phyloP scores from a whole-genome alignment of 1,140 invertebrate genomes.

The Spodoptera frugiperda region DNA sequence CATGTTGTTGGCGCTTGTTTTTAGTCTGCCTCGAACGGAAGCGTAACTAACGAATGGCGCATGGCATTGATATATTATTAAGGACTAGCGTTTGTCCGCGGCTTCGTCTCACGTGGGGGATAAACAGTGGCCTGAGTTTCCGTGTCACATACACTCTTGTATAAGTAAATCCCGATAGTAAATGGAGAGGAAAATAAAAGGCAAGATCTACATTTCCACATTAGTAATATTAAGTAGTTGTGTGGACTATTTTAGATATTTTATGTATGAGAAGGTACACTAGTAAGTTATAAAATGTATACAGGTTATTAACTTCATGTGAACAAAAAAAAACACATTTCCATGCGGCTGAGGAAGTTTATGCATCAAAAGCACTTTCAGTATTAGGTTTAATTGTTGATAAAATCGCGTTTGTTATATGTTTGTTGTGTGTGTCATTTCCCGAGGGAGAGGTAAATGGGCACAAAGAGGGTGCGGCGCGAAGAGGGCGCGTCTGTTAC shows the following conservation, averaged over 20 bases:
- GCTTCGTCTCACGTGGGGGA: neutral
- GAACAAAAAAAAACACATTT: no score
- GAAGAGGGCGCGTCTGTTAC: conserved; percentile 26
- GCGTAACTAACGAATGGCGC: neutral
- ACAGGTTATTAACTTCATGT: no score
- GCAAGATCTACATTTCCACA: no score
- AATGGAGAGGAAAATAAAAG: no score
- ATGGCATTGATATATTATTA: conserved; percentile 26
- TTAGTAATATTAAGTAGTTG: no score
- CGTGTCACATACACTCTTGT: neutral
- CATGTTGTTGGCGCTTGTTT: conserved; percentile 20
- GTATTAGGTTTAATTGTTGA: conserved; percentile 30
- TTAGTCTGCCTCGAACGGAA: conserved; percentile 20
- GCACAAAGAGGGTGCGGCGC: conserved; percentile 31
- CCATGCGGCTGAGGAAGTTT: no score
- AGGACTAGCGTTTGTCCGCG: neutral
- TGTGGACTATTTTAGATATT: no score
- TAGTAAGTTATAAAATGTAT: no score
- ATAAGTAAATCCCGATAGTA: no score
- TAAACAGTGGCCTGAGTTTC: conserved; percentile 5
- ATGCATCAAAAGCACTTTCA: conserved; percentile 3
- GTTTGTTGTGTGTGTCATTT: conserved; percentile 16
- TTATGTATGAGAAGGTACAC: no score
- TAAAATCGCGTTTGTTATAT: conserved; percentile 13
- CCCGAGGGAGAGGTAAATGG: conserved; percentile 37